phyloP scores from a whole-genome alignment of 2,888 invertebrate genomes.

The Heliconius hortense region DNA sequence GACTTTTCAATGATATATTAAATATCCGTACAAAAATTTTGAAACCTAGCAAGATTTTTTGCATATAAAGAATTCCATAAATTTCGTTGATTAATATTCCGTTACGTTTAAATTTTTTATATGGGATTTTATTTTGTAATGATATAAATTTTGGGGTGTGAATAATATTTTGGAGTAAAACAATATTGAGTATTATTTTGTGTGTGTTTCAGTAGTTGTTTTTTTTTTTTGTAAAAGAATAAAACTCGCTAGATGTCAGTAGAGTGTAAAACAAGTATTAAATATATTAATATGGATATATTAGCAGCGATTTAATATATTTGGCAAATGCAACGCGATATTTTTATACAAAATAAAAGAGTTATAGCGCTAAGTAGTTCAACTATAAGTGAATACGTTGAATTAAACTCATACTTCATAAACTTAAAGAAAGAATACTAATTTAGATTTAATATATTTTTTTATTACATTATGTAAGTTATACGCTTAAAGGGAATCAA shows the following conservation, averaged over 20 bases:
- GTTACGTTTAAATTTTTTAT: not conserved
- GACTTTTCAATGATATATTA: not conserved
- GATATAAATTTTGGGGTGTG: not conserved
- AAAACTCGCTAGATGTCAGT: slow-evolving; percentile 34
- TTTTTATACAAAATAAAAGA: slow-evolving; percentile 30
- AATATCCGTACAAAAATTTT: not conserved
- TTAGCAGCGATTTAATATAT: slow-evolving; percentile 19
- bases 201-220: not conserved
- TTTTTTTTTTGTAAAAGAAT: slow-evolving; percentile 3
- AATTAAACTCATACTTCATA: not conserved
- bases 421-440: too few relatives aligned
- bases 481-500: not conserved
- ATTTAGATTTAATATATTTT: not conserved
- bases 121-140: not conserved
- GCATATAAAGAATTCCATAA: not conserved
- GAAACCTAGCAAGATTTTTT: not conserved
- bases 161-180: not conserved
- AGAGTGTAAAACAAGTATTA: slow-evolving; percentile 27
- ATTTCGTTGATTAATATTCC: not conserved
- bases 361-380: slow-evolving; percentile 15
- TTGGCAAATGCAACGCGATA: slow-evolving; percentile 29
- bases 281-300: slow-evolving; percentile 26
- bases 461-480: not conserved
- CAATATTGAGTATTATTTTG: slow-evolving; percentile 2
- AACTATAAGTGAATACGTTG: slow-evolving; percentile 17